A percentile compares a stretch with the other conserved stretches of the same genome.
phyloP scores from a whole-genome alignment of 2,113 vertebrate genomes.

The Alligator sinensis region DNA sequence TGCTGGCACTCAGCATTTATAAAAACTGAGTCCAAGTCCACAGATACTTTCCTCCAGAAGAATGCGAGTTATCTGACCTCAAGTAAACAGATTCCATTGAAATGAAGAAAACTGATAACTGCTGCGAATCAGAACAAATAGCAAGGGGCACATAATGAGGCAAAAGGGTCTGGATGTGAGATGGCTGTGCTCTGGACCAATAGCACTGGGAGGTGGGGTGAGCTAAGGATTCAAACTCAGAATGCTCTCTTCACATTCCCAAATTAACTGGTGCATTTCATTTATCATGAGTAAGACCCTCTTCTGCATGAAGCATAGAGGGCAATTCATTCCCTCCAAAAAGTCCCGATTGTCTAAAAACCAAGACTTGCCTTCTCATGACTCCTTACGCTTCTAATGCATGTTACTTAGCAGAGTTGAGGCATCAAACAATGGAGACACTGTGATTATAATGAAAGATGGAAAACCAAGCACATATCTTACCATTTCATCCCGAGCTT shows the following conservation, averaged over 20 bases:
- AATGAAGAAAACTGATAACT: neutral
- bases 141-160: neutral
- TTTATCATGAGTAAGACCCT: neutral
- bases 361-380: neutral
- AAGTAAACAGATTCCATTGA: neutral
- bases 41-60: neutral
- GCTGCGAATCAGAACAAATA: neutral
- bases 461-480: neutral
- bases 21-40: neutral
- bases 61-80: neutral
- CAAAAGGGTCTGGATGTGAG: neutral
- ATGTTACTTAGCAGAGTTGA: neutral
- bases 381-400: neutral
- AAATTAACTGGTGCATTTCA: neutral
- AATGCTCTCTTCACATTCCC: neutral
- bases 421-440: neutral
- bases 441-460: neutral
- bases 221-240: neutral
- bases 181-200: neutral
- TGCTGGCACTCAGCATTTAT: neutral
- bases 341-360: neutral
- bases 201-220: neutral
- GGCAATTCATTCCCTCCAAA: neutral
- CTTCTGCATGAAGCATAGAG: neutral
- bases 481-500: constrained; percentile 96